Conservation (phyloP, 2,113 vertebrate genomes). For the Galbula dea region DNA sequence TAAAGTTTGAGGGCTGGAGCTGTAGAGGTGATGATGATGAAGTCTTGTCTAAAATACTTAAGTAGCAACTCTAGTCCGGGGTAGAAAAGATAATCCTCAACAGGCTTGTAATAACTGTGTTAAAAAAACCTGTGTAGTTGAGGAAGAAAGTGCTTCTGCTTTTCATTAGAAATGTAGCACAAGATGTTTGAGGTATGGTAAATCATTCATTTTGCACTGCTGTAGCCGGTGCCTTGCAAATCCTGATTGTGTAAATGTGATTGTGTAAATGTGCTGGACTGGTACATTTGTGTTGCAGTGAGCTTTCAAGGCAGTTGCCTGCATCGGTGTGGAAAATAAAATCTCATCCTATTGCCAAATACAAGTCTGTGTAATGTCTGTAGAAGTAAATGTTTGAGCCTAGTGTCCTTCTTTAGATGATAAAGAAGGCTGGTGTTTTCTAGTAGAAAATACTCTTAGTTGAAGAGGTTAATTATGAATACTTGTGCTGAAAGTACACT, state of each 20-base stretch:
- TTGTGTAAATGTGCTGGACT: not conserved
- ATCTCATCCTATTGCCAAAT: not conserved
- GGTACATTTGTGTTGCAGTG: not conserved
- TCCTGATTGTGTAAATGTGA: not conserved
- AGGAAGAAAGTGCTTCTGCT: not conserved
- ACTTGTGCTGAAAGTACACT: not conserved
- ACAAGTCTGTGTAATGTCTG: not conserved
- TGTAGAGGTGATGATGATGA: not conserved
- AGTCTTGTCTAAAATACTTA: not conserved
- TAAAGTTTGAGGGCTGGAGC: not conserved
- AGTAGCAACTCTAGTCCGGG: not conserved
- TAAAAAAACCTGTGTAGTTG: not conserved
- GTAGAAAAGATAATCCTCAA: constrained; percentile 3
- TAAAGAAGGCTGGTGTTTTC: not conserved
- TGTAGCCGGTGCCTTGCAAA: not conserved
- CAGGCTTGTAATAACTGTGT: not conserved
- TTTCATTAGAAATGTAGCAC: not conserved
- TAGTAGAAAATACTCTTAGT: not conserved
- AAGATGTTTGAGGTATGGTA: not conserved
- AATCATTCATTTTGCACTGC: not conserved
- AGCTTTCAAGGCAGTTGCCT: not conserved
- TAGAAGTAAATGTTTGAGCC: not conserved
- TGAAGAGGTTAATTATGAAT: constrained; percentile 21
- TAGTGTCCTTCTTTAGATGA: constrained; percentile 1
- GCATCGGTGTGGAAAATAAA: not conserved